Evolutionary conservation across 1,140 invertebrate genomes (phyloP), one percentile per base, ranked within the genome.

Genomic region (Drosophila ercepeae): DNA sequence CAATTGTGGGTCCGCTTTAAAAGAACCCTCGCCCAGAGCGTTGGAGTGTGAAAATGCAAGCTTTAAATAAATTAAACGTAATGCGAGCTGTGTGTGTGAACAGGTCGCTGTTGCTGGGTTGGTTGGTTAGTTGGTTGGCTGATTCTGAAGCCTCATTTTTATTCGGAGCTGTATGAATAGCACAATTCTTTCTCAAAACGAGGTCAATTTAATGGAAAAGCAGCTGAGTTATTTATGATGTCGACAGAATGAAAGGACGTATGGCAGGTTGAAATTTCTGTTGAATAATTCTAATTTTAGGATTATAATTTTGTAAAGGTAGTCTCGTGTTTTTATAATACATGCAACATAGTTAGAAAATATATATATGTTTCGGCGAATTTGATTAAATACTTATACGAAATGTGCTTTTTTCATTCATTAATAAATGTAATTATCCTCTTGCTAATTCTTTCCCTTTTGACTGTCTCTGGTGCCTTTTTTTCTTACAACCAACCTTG

Each of bases 41-140:
- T 52, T 74, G 45, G 58, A 68, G 81, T 79, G 81, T 79, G 50
- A 79, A 83, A 83, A 79, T 52, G 65, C 50, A 54, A 67, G 81
- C 81, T 79, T 86, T 86, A 83, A 83, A 86, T 83, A 83, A 83
- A 83, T 83, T 84, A 86, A 83, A 79, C 75, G 45, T 64, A 63
- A 60, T 79, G 60, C 64, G 65, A 50, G 46, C 18, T 45, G 53
- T 54, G 64, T 39, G 25, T 57, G 46, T 48, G 25, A 64, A 49
- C 36, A 60, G 49, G 36, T 25, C 57, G 59, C 21, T 32, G 59
- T 25, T 60, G 59, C 21, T 32, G 59, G 41, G 61, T 3, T 41
- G 39, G 25, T 69, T 64, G 60, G 58, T 41, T 39, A 36, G 29
- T 36, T 61, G 44, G 32, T 29, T 68, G 48, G 13, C 7, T 50